A percentile compares a stretch with the other conserved stretches of the same genome.
phyloP scores from a whole-genome alignment of 1,140 invertebrate genomes.

The Littorina saxatilis region DNA sequence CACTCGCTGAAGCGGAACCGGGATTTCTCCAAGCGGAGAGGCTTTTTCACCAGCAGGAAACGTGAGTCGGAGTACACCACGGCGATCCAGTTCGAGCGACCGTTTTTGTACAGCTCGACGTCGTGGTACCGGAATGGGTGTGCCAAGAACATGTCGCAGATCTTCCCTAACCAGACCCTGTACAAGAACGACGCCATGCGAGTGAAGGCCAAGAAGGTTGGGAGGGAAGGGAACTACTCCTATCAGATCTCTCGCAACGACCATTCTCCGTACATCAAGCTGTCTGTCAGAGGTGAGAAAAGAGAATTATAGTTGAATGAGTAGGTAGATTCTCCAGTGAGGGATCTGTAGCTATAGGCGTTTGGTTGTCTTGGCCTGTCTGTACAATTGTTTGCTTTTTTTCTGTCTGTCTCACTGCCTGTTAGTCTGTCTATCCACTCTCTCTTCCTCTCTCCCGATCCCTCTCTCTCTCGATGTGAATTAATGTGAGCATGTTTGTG shows the following conservation, averaged over 20 bases:
- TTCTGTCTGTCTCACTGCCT: no score
- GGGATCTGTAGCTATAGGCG: not conserved
- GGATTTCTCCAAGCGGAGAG: slow-evolving; percentile 37
- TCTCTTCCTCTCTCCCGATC: no score
- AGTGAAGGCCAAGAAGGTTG: slow-evolving; percentile 48
- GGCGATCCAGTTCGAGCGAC: slow-evolving; percentile 62
- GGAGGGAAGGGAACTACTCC: slow-evolving; percentile 38
- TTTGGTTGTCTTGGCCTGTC: not conserved
- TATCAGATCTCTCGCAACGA: slow-evolving; percentile 54
- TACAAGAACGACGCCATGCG: slow-evolving; percentile 47
- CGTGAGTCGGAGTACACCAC: slow-evolving; percentile 39
- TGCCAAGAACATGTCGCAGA: slow-evolving; percentile 62
- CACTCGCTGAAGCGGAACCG: slow-evolving; percentile 49
- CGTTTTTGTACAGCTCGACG: slow-evolving; percentile 67
- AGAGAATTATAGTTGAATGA: not conserved
- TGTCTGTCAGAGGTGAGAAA: slow-evolving; percentile 44
- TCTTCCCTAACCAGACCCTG: slow-evolving; percentile 62
- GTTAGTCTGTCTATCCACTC: no score
- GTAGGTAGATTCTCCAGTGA: not conserved
- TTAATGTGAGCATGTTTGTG: no score
- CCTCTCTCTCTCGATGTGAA: no score
- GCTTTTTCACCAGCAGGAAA: slow-evolving; percentile 35
- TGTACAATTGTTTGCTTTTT: not conserved
- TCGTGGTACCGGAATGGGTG: slow-evolving; percentile 61
- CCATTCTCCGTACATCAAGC: slow-evolving; percentile 46